These are phyloP conservation scores for Geotrupes spiniger DNA, from an alignment of 2,888 invertebrate species.

Conservation along the genomic window DNA sequence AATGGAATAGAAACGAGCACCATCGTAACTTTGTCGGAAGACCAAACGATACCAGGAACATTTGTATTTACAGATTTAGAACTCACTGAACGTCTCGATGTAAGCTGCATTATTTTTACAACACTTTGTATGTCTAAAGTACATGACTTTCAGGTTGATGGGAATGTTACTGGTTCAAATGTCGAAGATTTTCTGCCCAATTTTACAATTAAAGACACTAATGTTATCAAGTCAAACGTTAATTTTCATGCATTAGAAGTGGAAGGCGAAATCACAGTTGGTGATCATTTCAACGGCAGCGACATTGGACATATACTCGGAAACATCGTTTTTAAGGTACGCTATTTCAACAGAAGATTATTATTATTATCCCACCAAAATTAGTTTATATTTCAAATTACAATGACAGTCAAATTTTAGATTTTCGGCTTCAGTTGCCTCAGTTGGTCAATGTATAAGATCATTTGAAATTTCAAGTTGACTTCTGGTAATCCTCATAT, in stretches of 20 bases:
- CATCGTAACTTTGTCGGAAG: constrained; percentile 50
- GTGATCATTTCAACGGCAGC: constrained; percentile 47
- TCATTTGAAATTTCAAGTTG: no score
- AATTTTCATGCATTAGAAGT: constrained; percentile 54
- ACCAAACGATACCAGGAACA: constrained; percentile 49
- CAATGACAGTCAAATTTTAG: no score
- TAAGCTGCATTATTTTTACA: constrained; percentile 30
- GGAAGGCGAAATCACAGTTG: constrained; percentile 51
- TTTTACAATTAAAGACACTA: constrained; percentile 51
- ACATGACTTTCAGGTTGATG: constrained; percentile 49
- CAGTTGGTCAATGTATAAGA: no score
- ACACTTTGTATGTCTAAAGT: constrained; percentile 4
- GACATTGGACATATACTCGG: constrained; percentile 46
- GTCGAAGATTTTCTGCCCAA: constrained; percentile 49
- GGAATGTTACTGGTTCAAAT: constrained; percentile 50
- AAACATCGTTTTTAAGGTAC: constrained; percentile 51
- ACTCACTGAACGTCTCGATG: constrained; percentile 52
- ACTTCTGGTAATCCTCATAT: no score
- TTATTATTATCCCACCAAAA: no score
- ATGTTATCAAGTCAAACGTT: constrained; percentile 47
- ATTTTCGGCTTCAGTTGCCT: no score
- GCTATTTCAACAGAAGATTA: no score
- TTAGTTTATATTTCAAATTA: no score
- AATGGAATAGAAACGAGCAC: constrained; percentile 51
- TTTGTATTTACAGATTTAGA: constrained; percentile 56